phyloP scores from a whole-genome alignment of 2,888 invertebrate genomes.

The Thereva nobilitata region DNA sequence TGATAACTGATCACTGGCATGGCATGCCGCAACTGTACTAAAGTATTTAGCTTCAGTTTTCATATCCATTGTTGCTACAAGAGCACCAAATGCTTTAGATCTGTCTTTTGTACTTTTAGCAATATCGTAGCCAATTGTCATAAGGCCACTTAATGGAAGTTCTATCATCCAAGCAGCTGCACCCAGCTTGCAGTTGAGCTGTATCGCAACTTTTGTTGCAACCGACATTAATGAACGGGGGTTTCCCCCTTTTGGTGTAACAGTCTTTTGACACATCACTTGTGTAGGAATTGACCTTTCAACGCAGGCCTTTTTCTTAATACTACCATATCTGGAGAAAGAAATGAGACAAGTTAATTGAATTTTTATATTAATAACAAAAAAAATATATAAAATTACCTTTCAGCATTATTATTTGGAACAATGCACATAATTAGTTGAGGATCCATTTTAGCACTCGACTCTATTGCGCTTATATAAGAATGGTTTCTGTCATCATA shows the following conservation, averaged over 20 bases:
- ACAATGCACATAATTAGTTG: conserved; percentile 72
- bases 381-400: conserved; percentile 51
- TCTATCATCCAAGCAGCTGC: conserved; percentile 86
- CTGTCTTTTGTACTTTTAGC: conserved; percentile 79
- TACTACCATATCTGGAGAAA: conserved; percentile 69
- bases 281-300: conserved; percentile 75
- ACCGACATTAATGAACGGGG: conserved; percentile 69
- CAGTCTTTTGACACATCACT: conserved; percentile 53
- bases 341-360: conserved; percentile 5
- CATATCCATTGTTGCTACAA: conserved; percentile 74
- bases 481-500: conserved; percentile 65
- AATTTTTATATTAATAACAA: not conserved
- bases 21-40: conserved; percentile 74
- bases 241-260: conserved; percentile 52
- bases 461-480: conserved; percentile 67
- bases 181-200: conserved; percentile 91
- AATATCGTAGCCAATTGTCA: conserved; percentile 88
- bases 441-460: conserved; percentile 63
- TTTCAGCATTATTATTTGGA: conserved; percentile 70
- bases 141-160: conserved; percentile 68
- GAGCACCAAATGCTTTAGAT: conserved; percentile 71
- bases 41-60: conserved; percentile 68
- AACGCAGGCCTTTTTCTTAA: conserved; percentile 83
- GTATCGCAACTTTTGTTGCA: conserved; percentile 90
- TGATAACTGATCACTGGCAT: conserved; percentile 73